Conservation (phyloP, 2,888 invertebrate species). For the Caenorhabditis sp. region DNA sequence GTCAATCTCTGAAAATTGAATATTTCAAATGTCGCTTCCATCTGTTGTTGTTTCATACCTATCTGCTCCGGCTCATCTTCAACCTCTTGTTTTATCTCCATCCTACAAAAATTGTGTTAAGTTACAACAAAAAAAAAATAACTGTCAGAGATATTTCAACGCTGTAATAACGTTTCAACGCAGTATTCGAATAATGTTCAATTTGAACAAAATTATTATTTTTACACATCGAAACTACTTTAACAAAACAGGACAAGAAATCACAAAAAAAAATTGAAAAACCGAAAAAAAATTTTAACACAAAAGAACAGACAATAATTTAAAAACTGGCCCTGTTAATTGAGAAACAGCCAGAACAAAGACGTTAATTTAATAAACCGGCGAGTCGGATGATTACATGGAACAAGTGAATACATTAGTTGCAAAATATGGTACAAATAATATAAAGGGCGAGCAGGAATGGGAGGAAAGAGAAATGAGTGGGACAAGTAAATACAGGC, state of each 20-base stretch:
- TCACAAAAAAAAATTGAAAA: neutral
- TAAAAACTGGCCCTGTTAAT: neutral
- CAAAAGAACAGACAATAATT: neutral
- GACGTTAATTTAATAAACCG: neutral
- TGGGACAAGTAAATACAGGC: neutral
- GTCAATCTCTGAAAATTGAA: too few species aligned
- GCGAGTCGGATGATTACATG: neutral
- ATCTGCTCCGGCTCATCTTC: neutral
- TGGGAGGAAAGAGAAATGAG: neutral
- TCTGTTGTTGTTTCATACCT: neutral
- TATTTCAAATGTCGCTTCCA: neutral
- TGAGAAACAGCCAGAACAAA: neutral
- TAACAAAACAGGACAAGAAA: neutral
- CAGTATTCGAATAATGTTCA: too few species aligned
- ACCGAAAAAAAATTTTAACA: neutral
- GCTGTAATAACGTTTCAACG: too few species aligned
- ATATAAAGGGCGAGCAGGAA: neutral
- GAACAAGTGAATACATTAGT: neutral
- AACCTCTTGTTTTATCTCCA: neutral
- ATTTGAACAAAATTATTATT: too few species aligned
- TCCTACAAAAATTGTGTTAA: neutral
- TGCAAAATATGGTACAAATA: neutral
- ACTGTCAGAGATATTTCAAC: too few species aligned
- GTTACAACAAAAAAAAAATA: too few species aligned
- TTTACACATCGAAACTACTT: neutral